Evolutionary conservation across 2,797 vertebrate species (phyloP), one percentile per base, ranked within the genome.

Genomic region (Notoglanidium macrostoma): DNA sequence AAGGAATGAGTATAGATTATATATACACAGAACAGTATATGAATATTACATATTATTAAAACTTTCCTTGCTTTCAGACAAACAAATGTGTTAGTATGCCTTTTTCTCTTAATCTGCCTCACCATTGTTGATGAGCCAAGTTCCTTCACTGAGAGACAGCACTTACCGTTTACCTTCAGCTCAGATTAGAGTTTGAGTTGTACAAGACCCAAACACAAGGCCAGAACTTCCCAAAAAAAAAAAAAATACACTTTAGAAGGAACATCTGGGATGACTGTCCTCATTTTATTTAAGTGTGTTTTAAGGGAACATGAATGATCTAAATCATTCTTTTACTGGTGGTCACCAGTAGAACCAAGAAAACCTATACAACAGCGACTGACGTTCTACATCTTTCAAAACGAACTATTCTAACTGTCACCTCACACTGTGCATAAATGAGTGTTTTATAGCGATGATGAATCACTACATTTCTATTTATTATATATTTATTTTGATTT

Each of bases 151-250:
- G 57, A 14, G 21, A 35, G 29, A 83, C n/a, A 57, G 35, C 7
- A 72, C 54, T 65, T 78, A 40, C 12, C 59, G 67, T 15, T 49
- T 49, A 10, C 46, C 46, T 17, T n/a, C 26, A 32, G 15, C 15
- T 77, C 2, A 26, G 73, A n/a, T 21, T 35, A 67, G 46, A 46
- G 17, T 78, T 78, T 85, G 19, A 46, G 21, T 76, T 54, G 11
- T 59, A 76, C 40, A 63, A 63, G 40, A 76, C 7, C 32, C 84
- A 85, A 40, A 46, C 55, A 51, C 51, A 57, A 76, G 40, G n/a
- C 51, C 49, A 77, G 74, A 54, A 32, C 49, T 19, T 19, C 15
- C 26, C 23, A 72, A 49, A 49, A 10, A 49, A 49, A 49, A 49
- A 49, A 49, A 49, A 54, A 51, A 54, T 9, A 23, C 19, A 57